Percentiles rank a stretch among this genome's conserved stretches.
Evolutionary conservation across 2,888 invertebrate species (phyloP).

Genomic region (Elmis aenea): DNA sequence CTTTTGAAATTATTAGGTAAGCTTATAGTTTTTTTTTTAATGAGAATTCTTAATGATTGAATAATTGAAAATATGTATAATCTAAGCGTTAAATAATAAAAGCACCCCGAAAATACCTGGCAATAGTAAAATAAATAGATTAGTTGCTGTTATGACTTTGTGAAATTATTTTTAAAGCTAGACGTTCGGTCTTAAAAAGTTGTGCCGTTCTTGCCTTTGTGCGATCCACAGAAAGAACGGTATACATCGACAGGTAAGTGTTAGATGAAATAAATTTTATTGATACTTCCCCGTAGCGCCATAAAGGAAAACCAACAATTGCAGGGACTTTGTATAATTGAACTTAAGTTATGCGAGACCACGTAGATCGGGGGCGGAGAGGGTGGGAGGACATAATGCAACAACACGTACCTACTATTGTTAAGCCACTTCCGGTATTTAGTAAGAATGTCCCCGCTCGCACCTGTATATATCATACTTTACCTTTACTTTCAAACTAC

Average conservation of each 20-base stretch:
- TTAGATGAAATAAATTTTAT: constrained; percentile 18
- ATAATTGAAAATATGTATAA: too few species aligned
- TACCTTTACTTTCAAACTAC: background rate
- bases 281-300: constrained; percentile 23
- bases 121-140: too few species aligned
- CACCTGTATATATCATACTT: constrained; percentile 10
- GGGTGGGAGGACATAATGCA: constrained; percentile 38
- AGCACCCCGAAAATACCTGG: too few species aligned
- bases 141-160: too few species aligned
- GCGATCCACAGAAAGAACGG: background rate
- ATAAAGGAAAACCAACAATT: constrained; percentile 20
- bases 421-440: constrained; percentile 43
- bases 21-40: too few species aligned
- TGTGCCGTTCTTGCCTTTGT: too few species aligned
- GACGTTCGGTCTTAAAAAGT: too few species aligned
- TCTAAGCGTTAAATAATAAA: too few species aligned
- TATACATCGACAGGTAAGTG: constrained; percentile 4
- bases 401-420: constrained; percentile 43
- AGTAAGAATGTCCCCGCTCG: constrained; percentile 15
- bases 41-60: too few species aligned
- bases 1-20: too few species aligned
- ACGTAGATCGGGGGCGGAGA: constrained; percentile 33
- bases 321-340: constrained; percentile 27
- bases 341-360: constrained; percentile 38
- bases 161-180: too few species aligned